These are phyloP conservation scores for Fringilla coelebs DNA, from an alignment of 2,797 vertebrate species.

Conservation along the genomic window DNA sequence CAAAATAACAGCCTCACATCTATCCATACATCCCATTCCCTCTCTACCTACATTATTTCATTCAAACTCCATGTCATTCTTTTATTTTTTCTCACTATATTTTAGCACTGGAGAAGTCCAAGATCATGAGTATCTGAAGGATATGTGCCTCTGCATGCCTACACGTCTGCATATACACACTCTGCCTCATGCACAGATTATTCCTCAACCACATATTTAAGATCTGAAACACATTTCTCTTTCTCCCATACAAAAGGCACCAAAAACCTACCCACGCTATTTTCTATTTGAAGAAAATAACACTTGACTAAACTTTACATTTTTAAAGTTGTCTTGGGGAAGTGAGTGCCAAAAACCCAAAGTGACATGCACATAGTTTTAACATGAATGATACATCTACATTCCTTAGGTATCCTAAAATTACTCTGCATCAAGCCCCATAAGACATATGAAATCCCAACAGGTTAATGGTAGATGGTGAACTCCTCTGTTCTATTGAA, in stretches of 20 bases:
- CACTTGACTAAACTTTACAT: background rate
- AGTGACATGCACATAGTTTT: background rate
- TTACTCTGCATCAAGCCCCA: background rate
- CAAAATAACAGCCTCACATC: background rate
- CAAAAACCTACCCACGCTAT: background rate
- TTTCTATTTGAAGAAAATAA: conserved; percentile 24
- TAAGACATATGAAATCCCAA: background rate
- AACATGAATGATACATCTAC: background rate
- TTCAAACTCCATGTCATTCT: background rate
- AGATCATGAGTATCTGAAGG: background rate
- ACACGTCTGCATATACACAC: background rate
- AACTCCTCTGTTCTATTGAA: background rate
- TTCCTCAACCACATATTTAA: background rate
- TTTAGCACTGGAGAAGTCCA: background rate
- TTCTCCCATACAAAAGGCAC: background rate
- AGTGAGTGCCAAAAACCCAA: background rate
- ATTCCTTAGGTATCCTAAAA: background rate
- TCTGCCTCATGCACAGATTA: background rate
- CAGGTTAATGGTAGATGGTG: background rate
- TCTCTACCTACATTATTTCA: background rate
- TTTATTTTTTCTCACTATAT: background rate
- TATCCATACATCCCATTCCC: background rate
- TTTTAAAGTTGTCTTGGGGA: conserved; percentile 8
- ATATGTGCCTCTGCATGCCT: background rate
- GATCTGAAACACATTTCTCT: background rate